These are phyloP conservation scores for Corythornis cristatus DNA, from an alignment of 2,113 vertebrate species.

Conservation along the genomic window DNA sequence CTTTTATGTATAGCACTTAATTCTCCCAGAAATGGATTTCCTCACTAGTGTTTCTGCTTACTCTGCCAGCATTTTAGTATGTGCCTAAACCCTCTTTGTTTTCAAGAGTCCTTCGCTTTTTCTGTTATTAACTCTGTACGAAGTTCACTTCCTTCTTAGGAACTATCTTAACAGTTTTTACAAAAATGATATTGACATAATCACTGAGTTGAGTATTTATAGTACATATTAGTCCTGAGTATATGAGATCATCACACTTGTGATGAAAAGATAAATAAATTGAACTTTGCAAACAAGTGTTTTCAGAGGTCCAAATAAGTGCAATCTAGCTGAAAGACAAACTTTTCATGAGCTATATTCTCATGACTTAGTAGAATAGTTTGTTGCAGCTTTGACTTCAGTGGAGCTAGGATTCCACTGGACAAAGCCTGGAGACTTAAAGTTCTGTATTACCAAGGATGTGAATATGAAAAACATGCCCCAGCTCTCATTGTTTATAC, in stretches of 20 bases:
- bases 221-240: neutral
- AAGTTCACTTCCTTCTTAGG: neutral
- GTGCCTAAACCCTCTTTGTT: neutral
- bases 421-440: neutral
- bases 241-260: neutral
- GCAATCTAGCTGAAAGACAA: neutral
- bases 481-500: neutral
- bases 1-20: accelerated
- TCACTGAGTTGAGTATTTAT: neutral
- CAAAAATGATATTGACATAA: neutral
- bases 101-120: neutral
- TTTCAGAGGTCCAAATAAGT: neutral
- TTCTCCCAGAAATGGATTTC: neutral
- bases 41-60: neutral
- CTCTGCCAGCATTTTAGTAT: neutral
- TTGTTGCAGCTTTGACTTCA: neutral
- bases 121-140: neutral
- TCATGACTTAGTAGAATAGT: neutral
- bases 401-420: neutral
- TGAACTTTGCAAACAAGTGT: neutral
- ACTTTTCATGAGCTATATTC: neutral
- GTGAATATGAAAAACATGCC: neutral
- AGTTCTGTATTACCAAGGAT: neutral
- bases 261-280: neutral
- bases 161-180: neutral